Evolutionary conservation across 2,888 invertebrate species (phyloP).

Genomic region (Cataglyphis rosenhaueri): DNA sequence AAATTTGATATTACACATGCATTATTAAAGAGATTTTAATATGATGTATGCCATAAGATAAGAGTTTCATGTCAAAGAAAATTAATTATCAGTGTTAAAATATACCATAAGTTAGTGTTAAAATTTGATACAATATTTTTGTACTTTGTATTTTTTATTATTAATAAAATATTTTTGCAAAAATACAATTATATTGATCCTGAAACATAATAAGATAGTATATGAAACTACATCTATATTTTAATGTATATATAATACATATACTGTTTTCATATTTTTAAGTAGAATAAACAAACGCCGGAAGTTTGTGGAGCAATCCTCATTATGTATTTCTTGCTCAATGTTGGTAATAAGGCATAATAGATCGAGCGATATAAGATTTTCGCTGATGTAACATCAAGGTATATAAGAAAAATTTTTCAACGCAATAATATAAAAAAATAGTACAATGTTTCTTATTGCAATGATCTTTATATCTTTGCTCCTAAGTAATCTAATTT

Average conservation of each 20-base stretch:
- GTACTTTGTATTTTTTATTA: not conserved
- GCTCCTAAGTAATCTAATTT: conserved; percentile 15
- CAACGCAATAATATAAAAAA: not conserved
- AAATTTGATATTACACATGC: not conserved
- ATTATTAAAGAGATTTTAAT: not conserved
- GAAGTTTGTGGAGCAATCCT: conserved; percentile 24
- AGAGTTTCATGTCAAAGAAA: not conserved
- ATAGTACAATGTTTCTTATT: conserved; percentile 23
- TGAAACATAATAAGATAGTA: not conserved
- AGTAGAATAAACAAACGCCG: conserved; percentile 25
- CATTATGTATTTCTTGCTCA: not conserved
- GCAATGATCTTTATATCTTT: not conserved
- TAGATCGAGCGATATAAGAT: not conserved
- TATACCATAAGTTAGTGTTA: not conserved
- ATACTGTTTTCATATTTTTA: not conserved
- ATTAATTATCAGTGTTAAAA: not conserved
- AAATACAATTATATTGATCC: not conserved
- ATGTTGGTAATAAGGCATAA: conserved; percentile 21
- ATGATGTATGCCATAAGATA: not conserved
- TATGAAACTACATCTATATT: not conserved
- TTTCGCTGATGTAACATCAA: conserved; percentile 14
- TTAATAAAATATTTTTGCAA: not conserved
- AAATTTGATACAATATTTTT: not conserved
- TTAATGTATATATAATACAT: not conserved
- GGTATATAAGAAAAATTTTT: conserved; percentile 28